A percentile compares a stretch with the other conserved stretches of the same genome.
These are phyloP conservation scores for Strix occidentalis DNA, from an alignment of 2,797 vertebrate genomes.

Conservation along the genomic window DNA sequence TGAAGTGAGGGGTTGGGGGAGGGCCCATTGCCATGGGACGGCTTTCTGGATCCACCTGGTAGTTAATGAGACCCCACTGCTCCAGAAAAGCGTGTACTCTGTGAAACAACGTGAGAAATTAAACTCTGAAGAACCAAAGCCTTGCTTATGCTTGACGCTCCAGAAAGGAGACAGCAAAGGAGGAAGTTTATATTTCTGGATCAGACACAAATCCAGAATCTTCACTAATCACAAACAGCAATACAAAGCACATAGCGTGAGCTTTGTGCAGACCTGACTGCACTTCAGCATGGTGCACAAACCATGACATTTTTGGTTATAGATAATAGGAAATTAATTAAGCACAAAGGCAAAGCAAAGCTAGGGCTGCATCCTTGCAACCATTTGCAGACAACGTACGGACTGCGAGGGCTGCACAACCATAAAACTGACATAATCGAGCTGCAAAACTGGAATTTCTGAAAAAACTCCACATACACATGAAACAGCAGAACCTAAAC, in stretches of 20 bases:
- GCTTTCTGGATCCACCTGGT: constrained; percentile 95
- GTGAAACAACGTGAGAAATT: accelerated
- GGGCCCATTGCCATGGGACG: constrained; percentile 95
- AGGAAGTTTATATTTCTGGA: not conserved
- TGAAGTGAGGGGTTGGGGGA: constrained; percentile 95
- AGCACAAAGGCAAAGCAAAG: not conserved
- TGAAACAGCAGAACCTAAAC: not conserved
- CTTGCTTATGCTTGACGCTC: accelerated
- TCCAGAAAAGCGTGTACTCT: constrained; percentile 97
- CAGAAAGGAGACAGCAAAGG: not conserved
- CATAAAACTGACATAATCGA: not conserved
- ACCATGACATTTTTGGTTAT: not conserved
- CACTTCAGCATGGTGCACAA: not conserved
- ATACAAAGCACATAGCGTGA: accelerated
- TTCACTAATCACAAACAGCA: not conserved
- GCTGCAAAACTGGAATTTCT: not conserved
- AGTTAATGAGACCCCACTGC: constrained; percentile 98
- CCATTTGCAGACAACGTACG: accelerated
- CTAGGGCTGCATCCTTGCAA: not conserved
- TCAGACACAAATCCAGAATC: not conserved
- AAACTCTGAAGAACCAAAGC: no score
- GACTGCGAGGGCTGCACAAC: not conserved
- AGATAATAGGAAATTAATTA: not conserved
- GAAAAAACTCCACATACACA: not conserved
- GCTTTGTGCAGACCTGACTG: not conserved